A percentile compares a stretch with the other conserved stretches of the same genome.
Evolutionary conservation across 1,140 invertebrate species (phyloP).

Genomic region (Fopius arisanus): DNA sequence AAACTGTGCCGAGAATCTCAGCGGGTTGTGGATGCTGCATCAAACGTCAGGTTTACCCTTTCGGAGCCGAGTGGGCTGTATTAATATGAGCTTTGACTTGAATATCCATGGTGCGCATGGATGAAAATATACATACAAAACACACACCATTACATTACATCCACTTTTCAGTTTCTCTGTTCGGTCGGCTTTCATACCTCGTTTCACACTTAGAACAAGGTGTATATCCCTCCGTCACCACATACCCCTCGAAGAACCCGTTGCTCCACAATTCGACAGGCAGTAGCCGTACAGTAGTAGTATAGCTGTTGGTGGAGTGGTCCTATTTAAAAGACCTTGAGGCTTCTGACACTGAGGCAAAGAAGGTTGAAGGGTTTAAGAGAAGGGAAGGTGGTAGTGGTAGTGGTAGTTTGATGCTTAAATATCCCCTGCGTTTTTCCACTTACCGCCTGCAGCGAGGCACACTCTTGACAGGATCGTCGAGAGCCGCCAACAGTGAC

Average conservation of each 20-base stretch:
- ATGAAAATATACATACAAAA: not conserved
- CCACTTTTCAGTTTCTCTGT: no score
- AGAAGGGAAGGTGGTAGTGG: not conserved
- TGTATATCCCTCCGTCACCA: not conserved
- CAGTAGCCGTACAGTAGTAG: not conserved
- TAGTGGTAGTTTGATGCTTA: not conserved
- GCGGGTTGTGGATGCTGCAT: not conserved
- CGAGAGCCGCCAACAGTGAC: constrained; percentile 34
- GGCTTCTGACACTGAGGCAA: constrained; percentile 4
- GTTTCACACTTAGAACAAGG: constrained; percentile 3
- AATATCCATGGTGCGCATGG: not conserved
- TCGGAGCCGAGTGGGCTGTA: not conserved
- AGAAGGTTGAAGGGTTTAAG: not conserved
- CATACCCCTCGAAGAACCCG: no score
- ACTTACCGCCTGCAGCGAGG: constrained; percentile 28
- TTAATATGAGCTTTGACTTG: not conserved
- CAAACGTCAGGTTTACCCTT: not conserved
- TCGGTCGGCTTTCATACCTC: not conserved
- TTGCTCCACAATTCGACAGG: not conserved
- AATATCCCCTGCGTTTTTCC: constrained; percentile 26
- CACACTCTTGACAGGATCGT: constrained; percentile 39
- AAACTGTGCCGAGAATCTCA: not conserved
- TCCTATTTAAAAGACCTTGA: constrained; percentile 17
- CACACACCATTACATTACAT: not conserved
- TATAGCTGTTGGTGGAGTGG: constrained; percentile 18